Conservation (phyloP, 2,113 vertebrate genomes). For the Etia nguti region DNA sequence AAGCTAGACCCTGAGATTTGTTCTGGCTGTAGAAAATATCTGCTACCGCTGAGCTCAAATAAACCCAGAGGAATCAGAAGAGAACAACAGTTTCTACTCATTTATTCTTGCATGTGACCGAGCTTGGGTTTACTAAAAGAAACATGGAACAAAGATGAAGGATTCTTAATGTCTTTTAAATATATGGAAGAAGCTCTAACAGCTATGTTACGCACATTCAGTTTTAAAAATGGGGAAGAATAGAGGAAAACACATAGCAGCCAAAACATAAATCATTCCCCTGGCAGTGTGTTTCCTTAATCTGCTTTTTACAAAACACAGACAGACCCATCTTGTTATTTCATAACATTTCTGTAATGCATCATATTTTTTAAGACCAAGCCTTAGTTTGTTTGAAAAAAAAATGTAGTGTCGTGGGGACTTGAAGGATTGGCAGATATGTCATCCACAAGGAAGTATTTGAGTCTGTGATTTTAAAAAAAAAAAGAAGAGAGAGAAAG, state of each 20-base stretch:
- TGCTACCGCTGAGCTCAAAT: neutral
- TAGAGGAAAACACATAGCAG: neutral
- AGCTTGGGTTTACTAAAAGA: neutral
- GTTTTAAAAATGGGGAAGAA: neutral
- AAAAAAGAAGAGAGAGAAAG: neutral
- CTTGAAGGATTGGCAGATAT: neutral
- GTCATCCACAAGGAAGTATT: neutral
- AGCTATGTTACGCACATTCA: neutral
- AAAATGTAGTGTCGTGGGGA: neutral
- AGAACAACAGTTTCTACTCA: neutral
- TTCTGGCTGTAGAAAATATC: neutral
- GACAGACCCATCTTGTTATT: neutral
- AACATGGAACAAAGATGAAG: neutral
- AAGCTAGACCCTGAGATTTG: neutral
- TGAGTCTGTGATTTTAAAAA: neutral
- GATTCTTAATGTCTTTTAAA: neutral
- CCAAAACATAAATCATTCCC: neutral
- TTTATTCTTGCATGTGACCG: neutral
- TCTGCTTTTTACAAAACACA: neutral
- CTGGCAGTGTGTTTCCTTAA: neutral
- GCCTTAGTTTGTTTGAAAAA: neutral
- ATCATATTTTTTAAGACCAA: neutral
- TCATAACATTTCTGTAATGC: neutral
- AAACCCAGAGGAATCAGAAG: neutral
- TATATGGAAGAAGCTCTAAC: fast-evolving